Base-by-base conservation (phyloP, 2,113 vertebrate genomes). In the Istiophorus platypterus region DNA sequence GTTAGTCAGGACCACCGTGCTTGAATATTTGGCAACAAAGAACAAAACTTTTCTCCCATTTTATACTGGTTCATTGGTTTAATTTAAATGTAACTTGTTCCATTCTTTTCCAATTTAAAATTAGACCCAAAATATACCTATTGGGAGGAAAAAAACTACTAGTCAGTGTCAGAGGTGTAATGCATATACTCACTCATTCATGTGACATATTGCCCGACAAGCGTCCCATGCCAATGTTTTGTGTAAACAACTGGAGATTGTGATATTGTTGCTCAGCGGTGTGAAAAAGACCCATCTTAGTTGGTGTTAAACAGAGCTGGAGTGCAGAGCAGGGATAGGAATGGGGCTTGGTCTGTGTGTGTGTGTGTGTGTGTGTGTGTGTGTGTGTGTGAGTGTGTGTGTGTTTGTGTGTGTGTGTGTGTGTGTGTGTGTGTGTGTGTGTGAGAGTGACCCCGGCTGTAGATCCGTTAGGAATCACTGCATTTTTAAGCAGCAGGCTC, bases 391-490 rank as follows among this genome's bases (percentile, higher is more conserved):
- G 59, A 26, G 45, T 54, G 31, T 75, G 61, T 63, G 51, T 59
- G 37, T 76, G 63, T 34, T 49, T 62, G 27, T 72, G 59, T 37
- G 45, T 54, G n/a, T 75, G 61, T 63, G 31, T 37, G 62, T 61
- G 42, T 45, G 47, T 34, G 51, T 57, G 81, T n/a, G 63, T 73
- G 61, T 29, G 45, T 72, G 42, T 45, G 47, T 34, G 51, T 57
- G 81, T n/a, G 63, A 68, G 61, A 24, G 45, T 72, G 42, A 10
- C 49, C 49, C 63, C 31, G 76, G 80, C 79, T 94, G 81, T 93
- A 94, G 96, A 96, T 95, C 94, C 93, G 93, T 91, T 93, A 93
- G 96, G 97, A 98, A 97, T 97, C 96, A 93, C 95, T 88, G 69
- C 96, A 97, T 98, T 99, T 96, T 96, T 96, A 90, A 90, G 92